Percentiles rank a stretch among this genome's conserved stretches.
Conservation (phyloP, 2,888 invertebrate species). For the Tinea pellionella region DNA sequence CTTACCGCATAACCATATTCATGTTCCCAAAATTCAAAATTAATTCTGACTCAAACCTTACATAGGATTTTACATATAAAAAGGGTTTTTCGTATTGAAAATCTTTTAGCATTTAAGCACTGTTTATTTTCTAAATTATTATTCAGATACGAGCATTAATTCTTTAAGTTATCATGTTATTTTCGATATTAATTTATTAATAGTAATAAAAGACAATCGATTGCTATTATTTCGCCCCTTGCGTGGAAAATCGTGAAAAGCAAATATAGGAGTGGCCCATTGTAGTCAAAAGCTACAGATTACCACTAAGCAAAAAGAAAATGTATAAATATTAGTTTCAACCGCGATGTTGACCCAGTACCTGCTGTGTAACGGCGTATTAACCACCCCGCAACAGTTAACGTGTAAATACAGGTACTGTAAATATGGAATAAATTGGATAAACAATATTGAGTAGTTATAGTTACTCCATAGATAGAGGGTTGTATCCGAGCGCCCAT, state of each 20-base stretch:
- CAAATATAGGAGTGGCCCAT: too few relatives aligned
- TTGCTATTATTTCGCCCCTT: too few relatives aligned
- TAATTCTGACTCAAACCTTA: background rate
- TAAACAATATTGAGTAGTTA: background rate
- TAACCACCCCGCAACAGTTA: too few relatives aligned
- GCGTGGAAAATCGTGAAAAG: too few relatives aligned
- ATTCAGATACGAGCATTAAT: background rate
- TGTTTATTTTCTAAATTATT: background rate
- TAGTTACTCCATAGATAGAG: background rate
- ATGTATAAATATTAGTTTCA: too few relatives aligned
- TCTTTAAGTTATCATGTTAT: too few relatives aligned
- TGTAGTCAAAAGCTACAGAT: too few relatives aligned
- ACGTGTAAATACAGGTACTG: background rate
- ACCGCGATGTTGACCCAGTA: too few relatives aligned
- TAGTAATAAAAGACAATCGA: too few relatives aligned
- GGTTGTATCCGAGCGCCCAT: background rate
- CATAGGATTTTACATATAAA: background rate
- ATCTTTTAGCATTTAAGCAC: background rate
- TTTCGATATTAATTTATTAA: too few relatives aligned
- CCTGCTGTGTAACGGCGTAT: too few relatives aligned
- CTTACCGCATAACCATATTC: slow-evolving; percentile 3
- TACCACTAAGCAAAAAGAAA: too few relatives aligned
- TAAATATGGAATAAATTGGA: background rate
- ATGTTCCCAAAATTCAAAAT: background rate
- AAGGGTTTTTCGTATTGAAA: background rate